Evolutionary conservation across 2,113 vertebrate genomes (phyloP).

Genomic region (Callocephalon fimbriatum): DNA sequence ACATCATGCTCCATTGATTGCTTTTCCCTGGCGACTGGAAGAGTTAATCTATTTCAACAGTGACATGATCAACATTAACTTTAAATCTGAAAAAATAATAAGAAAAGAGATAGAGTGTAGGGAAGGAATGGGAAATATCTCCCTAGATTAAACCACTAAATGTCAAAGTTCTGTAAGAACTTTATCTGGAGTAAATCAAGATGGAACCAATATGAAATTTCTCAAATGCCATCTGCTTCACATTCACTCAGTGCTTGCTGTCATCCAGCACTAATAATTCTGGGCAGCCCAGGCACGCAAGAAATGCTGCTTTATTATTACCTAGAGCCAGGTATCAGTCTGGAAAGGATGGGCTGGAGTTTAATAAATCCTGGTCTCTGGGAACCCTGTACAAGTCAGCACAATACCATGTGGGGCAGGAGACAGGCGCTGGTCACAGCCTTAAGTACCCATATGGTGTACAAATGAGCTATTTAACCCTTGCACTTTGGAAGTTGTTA

Average conservation of each 20-base stretch:
- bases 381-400: neutral
- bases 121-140: neutral
- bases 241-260: neutral
- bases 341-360: neutral
- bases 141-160: neutral
- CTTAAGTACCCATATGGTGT: neutral
- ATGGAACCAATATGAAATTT: neutral
- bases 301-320: neutral
- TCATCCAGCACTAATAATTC: neutral
- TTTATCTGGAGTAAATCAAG: neutral
- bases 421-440: neutral
- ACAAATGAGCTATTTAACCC: neutral
- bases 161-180: constrained; percentile 5
- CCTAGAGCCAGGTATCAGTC: neutral
- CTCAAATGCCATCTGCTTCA: constrained; percentile 1
- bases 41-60: neutral
- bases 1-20: neutral
- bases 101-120: neutral
- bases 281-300: neutral
- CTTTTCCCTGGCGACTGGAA: neutral
- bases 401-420: accelerated
- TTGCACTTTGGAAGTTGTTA: neutral
- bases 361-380: neutral
- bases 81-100: neutral
- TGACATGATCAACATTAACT: neutral